These are phyloP conservation scores for Porites australiensis DNA, from an alignment of 64 coral and sea anemone species.

Conservation along the genomic window DNA sequence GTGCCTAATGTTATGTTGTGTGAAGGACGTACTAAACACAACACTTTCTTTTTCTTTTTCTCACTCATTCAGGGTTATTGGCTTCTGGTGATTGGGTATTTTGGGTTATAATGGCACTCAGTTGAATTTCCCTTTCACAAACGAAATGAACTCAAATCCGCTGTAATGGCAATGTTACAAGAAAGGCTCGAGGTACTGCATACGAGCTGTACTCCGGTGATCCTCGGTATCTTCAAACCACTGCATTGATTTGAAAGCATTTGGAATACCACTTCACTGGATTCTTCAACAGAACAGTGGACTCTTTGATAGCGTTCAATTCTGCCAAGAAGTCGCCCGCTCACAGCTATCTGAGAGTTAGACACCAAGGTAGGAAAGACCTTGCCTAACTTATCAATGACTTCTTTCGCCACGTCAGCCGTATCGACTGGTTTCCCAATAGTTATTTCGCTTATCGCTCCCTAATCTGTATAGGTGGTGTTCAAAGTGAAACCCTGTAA, in stretches of 20 bases:
- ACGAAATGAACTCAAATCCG: background rate
- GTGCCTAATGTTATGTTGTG: no score
- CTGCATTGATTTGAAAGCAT: constrained; percentile 10
- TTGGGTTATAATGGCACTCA: no score
- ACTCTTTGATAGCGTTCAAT: background rate
- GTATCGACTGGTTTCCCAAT: constrained; percentile 16
- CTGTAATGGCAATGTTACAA: constrained; percentile 7
- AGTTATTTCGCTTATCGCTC: constrained; percentile 2
- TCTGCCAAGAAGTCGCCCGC: constrained; percentile 1
- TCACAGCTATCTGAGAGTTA: background rate
- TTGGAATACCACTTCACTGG: background rate
- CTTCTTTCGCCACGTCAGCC: background rate
- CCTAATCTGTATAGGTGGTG: background rate
- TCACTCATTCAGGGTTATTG: no score
- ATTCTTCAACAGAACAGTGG: background rate
- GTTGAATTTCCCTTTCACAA: background rate
- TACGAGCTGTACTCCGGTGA: background rate
- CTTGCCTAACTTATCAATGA: background rate
- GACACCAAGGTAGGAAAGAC: constrained; percentile 14
- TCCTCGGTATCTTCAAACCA: background rate
- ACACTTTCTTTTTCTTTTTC: no score
- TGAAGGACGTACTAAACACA: no score
- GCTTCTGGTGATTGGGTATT: no score
- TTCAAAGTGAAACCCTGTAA: background rate
- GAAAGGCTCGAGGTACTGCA: background rate